phyloP scores from a whole-genome alignment of 2,113 vertebrate species.

The Paralichthys olivaceus region DNA sequence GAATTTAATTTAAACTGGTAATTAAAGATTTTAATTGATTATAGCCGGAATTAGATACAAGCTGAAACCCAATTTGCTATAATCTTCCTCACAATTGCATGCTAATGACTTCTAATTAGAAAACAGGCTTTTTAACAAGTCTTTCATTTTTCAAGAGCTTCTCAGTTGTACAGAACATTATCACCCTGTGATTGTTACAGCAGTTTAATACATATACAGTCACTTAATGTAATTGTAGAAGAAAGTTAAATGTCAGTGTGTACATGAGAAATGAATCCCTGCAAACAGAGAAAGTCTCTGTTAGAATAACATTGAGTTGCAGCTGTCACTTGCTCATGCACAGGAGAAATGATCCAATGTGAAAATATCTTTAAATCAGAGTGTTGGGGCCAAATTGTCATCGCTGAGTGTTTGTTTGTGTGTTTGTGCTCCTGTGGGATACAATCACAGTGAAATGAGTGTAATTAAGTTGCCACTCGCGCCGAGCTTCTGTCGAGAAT shows the following conservation, averaged over 20 bases:
- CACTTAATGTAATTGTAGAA: background rate
- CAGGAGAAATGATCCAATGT: conserved; percentile 65
- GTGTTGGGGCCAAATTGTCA: conserved; percentile 54
- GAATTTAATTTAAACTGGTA: conserved; percentile 8
- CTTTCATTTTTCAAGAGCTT: background rate
- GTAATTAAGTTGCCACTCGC: conserved; percentile 82
- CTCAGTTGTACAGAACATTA: conserved; percentile 11
- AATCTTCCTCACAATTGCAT: background rate
- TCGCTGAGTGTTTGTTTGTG: conserved; percentile 35
- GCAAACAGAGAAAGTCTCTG: conserved; percentile 10
- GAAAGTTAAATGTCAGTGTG: conserved; percentile 17
- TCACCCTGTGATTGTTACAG: conserved; percentile 17
- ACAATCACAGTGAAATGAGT: conserved; percentile 80
- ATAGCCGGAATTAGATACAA: background rate
- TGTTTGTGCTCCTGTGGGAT: conserved; percentile 68
- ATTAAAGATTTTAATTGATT: conserved; percentile 13
- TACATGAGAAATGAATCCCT: conserved; percentile 22
- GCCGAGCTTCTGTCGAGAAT: conserved; percentile 74
- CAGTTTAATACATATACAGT: conserved; percentile 10
- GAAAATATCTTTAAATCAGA: conserved; percentile 65
- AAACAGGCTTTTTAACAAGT: conserved; percentile 16
- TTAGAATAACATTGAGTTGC: conserved; percentile 17
- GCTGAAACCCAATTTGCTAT: background rate
- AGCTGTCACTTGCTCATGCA: conserved; percentile 10
- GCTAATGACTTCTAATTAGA: conserved; percentile 35